Evolutionary conservation across 2,797 vertebrate genomes (phyloP), one percentile per base, ranked within the genome.

Genomic region (Parambassis ranga): DNA sequence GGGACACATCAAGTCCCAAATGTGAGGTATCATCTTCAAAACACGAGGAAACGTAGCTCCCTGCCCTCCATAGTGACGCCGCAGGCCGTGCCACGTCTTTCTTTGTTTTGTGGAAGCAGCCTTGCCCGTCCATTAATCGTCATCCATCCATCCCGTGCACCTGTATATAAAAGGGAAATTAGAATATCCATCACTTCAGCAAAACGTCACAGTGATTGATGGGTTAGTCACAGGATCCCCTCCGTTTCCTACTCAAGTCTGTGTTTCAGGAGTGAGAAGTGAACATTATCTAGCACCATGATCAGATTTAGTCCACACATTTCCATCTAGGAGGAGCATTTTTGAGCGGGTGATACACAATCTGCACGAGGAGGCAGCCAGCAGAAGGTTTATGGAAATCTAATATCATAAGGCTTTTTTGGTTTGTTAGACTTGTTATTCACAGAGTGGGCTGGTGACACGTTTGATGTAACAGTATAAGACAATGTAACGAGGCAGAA

Each of bases 161-260:
- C 89, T 90, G 90, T 89, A 88, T 88, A 89, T 88, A 87, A 87
- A 87, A 82, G 85, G 82, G 85, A 90, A 88, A 90, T 91, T 89
- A 87, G 82, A 89, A 91, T 89, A 90, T 91, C 89, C 88, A 91
- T 90, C 89, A 89, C 85, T 84, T 42, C 76, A 75, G 76, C 71
- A 10, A 77, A 68, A 82, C 67, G 86, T 89, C 86, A 86, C 77
- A 5, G 10, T 91, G 89, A 92, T 90, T 91, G 89, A 91, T 91
- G 90, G 79, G 70, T 89, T 81, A 86, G 81, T 90, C 89, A 85
- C 79, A 67, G 82, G 80, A 88, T 87, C 85, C 78, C 84, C 82
- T 84, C 68, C 57, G 63, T 82, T 81, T 77, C 69, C 82, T 72
- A 57, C 85, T 75, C 56, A 70, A 87, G 80, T 82, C 82, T 65